phyloP scores from a whole-genome alignment of 2,888 invertebrate genomes.

The Pilophorus perplexus region DNA sequence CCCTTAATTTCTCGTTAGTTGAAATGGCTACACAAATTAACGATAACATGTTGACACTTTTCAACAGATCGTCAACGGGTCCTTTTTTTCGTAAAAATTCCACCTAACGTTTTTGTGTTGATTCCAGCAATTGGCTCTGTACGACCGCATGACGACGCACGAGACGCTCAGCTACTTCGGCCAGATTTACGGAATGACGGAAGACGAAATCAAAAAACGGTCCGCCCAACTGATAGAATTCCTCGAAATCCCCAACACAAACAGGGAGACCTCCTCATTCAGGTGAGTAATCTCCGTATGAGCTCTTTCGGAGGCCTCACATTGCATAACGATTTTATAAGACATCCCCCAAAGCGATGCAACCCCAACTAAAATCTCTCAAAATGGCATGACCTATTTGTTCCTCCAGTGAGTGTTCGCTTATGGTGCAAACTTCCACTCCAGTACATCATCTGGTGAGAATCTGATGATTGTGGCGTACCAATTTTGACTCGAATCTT shows the following conservation, averaged over 20 bases:
- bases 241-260: conserved; percentile 12
- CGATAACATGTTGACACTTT: too few species aligned
- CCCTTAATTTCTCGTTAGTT: too few species aligned
- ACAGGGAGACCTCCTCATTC: background rate
- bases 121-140: conserved; percentile 65
- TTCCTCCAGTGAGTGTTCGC: too few species aligned
- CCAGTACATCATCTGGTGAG: too few species aligned
- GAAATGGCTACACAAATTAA: too few species aligned
- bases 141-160: conserved; percentile 70
- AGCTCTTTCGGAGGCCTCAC: background rate
- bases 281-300: conserved; percentile 7
- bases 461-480: too few species aligned
- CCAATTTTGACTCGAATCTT: too few species aligned
- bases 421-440: too few species aligned
- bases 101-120: background rate
- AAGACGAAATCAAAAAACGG: conserved; percentile 52
- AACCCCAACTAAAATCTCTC: too few species aligned
- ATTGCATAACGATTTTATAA: background rate
- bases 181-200: conserved; percentile 71
- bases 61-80: too few species aligned
- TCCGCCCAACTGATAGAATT: conserved; percentile 3
- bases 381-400: too few species aligned
- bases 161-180: conserved; percentile 83
- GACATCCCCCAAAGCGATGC: background rate
- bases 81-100: too few species aligned